Conservation (phyloP, 2,113 vertebrate species). For the Nannospalax galili region DNA sequence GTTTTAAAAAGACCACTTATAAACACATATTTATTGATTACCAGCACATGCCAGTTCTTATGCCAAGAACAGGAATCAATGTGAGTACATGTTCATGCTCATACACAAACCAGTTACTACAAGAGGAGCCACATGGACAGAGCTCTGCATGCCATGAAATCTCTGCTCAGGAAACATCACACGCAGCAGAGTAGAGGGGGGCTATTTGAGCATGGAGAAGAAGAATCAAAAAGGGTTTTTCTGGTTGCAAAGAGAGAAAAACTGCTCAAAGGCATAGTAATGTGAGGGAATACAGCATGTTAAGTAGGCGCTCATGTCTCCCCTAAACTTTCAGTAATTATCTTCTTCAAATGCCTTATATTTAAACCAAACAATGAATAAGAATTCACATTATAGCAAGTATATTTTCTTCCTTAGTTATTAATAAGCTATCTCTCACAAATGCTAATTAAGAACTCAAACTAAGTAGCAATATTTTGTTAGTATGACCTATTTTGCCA, state of each 20-base stretch:
- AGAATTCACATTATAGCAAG: not conserved
- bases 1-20: slow-evolving; percentile 3
- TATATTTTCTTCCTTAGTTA: not conserved
- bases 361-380: slow-evolving; percentile 12
- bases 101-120: not conserved
- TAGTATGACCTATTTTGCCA: not conserved
- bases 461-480: not conserved
- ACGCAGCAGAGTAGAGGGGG: not conserved
- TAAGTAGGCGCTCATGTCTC: not conserved
- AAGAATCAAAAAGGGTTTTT: not conserved
- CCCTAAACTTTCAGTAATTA: not conserved
- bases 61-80: not conserved
- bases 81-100: not conserved
- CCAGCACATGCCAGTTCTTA: slow-evolving; percentile 7
- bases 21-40: slow-evolving; percentile 28
- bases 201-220: not conserved
- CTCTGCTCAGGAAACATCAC: not conserved
- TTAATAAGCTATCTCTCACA: slow-evolving; percentile 12
- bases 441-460: slow-evolving; percentile 24
- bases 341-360: not conserved
- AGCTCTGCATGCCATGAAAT: not conserved
- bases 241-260: not conserved
- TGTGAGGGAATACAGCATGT: not conserved
- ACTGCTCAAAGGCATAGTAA: not conserved
- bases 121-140: not conserved